phyloP scores from a whole-genome alignment of 2,888 invertebrate species.

The Erebia epiphron region DNA sequence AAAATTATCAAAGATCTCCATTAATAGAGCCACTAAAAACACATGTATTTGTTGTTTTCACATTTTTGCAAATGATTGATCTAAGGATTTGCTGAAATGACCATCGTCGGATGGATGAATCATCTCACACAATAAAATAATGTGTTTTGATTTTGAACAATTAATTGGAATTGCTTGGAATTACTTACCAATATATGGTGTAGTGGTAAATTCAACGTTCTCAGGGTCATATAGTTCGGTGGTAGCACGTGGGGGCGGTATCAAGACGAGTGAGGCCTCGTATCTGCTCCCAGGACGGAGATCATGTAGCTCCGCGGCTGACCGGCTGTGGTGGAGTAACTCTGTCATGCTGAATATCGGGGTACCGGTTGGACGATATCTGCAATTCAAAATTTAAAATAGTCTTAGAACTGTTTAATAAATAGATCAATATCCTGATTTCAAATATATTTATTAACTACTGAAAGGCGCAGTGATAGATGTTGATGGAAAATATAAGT shows the following conservation, averaged over 20 bases:
- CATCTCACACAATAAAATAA: too few relatives aligned
- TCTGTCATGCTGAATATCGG: conserved; percentile 94
- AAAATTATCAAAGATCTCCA: too few relatives aligned
- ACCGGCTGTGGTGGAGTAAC: conserved; percentile 91
- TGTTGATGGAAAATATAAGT: too few relatives aligned
- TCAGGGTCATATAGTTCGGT: conserved; percentile 90
- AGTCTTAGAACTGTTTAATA: neutral
- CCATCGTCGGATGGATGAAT: too few relatives aligned
- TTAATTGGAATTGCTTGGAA: neutral
- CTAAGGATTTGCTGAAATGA: too few relatives aligned
- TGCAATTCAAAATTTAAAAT: conserved; percentile 46
- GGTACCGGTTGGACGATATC: conserved; percentile 91
- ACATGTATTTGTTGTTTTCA: too few relatives aligned
- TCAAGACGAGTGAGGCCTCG: conserved; percentile 91
- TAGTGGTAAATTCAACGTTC: conserved; percentile 87
- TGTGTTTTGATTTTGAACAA: too few relatives aligned
- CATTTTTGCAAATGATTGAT: too few relatives aligned
- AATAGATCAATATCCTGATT: too few relatives aligned
- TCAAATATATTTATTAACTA: too few relatives aligned
- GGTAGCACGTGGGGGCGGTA: conserved; percentile 90
- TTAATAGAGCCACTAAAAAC: too few relatives aligned
- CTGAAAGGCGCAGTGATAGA: too few relatives aligned
- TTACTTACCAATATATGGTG: conserved; percentile 85
- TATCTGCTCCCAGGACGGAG: conserved; percentile 90
- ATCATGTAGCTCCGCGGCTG: conserved; percentile 89